Percentiles rank a stretch among this genome's conserved stretches.
Conservation (phyloP, 2,888 invertebrate species). For the Drepana falcataria region DNA sequence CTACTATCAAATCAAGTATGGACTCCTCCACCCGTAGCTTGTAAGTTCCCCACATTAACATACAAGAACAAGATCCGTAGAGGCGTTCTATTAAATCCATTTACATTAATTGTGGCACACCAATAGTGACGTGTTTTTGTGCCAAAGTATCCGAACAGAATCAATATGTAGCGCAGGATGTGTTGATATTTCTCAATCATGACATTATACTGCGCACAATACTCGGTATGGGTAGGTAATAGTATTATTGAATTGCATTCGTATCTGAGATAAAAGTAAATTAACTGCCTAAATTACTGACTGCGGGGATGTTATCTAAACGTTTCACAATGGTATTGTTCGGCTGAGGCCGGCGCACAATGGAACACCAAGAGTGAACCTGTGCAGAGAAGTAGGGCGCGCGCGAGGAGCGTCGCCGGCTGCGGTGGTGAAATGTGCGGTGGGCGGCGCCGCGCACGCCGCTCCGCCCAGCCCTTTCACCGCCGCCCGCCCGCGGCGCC, state of each 20-base stretch:
- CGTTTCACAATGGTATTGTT: constrained; percentile 72
- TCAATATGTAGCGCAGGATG: background rate
- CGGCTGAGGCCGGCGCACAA: constrained; percentile 60
- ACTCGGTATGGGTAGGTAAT: background rate
- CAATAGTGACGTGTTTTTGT: constrained; percentile 7
- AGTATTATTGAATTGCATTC: constrained; percentile 2
- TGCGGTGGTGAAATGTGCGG: constrained; percentile 67
- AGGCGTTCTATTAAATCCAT: constrained; percentile 22
- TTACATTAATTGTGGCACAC: constrained; percentile 14
- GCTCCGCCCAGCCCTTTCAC: constrained; percentile 75
- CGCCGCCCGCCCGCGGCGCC: constrained; percentile 66
- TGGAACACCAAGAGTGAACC: constrained; percentile 71
- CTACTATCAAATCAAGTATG: constrained; percentile 56
- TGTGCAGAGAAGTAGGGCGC: constrained; percentile 70
- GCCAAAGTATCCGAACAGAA: no score
- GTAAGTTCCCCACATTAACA: constrained; percentile 40
- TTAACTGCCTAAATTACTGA: constrained; percentile 48
- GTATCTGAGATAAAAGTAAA: constrained; percentile 40
- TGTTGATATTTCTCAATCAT: background rate
- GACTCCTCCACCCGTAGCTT: constrained; percentile 36
- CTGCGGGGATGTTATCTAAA: constrained; percentile 64
- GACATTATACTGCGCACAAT: background rate
- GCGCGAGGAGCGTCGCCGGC: constrained; percentile 45
- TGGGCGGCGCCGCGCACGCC: constrained; percentile 71
- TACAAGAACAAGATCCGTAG: constrained; percentile 21